Conservation (phyloP, 2,113 vertebrate species). For the Lepus timidus region DNA sequence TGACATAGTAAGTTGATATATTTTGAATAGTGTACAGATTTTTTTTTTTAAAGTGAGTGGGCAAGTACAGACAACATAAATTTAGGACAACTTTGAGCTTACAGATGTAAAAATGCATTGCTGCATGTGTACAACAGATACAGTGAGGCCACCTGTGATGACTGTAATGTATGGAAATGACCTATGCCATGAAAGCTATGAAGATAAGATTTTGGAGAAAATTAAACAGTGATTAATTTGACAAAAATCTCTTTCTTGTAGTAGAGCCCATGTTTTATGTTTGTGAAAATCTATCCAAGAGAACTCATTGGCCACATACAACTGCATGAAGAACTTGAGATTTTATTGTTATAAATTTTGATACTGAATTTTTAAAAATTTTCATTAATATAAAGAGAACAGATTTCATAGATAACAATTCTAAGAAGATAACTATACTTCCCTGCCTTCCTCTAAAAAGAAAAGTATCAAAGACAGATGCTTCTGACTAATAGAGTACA, state of each 20-base stretch:
- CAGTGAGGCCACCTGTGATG: not conserved
- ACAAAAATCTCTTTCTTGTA: not conserved
- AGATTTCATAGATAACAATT: too few relatives aligned
- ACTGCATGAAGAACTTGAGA: not conserved
- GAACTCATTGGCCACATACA: not conserved
- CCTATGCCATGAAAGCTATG: not conserved
- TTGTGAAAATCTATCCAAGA: not conserved
- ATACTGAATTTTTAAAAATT: too few relatives aligned
- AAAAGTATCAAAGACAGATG: not conserved
- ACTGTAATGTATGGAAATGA: not conserved
- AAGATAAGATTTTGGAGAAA: not conserved
- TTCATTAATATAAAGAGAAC: too few relatives aligned
- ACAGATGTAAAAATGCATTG: not conserved
- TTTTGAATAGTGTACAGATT: not conserved
- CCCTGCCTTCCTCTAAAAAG: not conserved
- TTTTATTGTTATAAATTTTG: not conserved
- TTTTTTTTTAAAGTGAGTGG: not conserved
- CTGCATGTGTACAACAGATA: not conserved
- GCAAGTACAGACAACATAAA: not conserved
- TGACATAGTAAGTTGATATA: not conserved
- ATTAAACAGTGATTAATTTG: not conserved
- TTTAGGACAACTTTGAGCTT: not conserved
- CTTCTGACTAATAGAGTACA: not conserved
- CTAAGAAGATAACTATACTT: too few relatives aligned
- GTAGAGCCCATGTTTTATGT: not conserved